Conservation (phyloP, 2,888 invertebrate species). For the Troglohyphantes excavatus region DNA sequence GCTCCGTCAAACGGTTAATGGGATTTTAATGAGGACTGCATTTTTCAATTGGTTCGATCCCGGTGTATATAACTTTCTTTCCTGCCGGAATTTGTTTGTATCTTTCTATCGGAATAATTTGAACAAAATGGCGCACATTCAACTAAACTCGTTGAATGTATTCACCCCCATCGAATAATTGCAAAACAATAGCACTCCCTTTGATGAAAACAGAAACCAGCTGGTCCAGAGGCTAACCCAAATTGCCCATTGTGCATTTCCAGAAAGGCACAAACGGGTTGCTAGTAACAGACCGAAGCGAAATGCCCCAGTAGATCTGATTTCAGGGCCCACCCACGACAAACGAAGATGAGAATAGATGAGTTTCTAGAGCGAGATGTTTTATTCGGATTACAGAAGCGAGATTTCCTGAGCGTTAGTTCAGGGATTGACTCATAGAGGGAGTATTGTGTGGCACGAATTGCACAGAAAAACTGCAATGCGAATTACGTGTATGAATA, state of each 20-base stretch:
- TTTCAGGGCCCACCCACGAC: slow-evolving; percentile 18
- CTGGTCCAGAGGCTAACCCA: no score
- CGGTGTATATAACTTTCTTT: no score
- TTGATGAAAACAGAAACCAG: no score
- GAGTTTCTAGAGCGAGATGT: slow-evolving; percentile 28
- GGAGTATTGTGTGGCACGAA: slow-evolving; percentile 21
- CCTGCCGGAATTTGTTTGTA: no score
- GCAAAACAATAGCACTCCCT: not conserved
- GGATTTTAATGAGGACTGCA: no score
- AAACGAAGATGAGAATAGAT: slow-evolving; percentile 35
- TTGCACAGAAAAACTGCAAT: slow-evolving; percentile 26
- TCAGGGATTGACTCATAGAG: slow-evolving; percentile 23
- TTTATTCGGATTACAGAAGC: slow-evolving; percentile 42
- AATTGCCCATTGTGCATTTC: no score
- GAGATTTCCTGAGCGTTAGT: not conserved
- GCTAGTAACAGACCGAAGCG: not conserved
- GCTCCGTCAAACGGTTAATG: no score
- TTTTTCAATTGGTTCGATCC: no score
- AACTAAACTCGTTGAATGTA: no score
- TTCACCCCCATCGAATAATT: not conserved
- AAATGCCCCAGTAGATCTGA: slow-evolving; percentile 34
- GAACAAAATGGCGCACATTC: no score
- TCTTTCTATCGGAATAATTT: no score
- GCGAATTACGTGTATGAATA: not conserved
- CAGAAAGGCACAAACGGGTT: slow-evolving; percentile 9